Percentiles rank a stretch among this genome's conserved stretches.
These are phyloP conservation scores for Erannis defoliaria DNA, from an alignment of 2,888 invertebrate genomes.

Conservation along the genomic window DNA sequence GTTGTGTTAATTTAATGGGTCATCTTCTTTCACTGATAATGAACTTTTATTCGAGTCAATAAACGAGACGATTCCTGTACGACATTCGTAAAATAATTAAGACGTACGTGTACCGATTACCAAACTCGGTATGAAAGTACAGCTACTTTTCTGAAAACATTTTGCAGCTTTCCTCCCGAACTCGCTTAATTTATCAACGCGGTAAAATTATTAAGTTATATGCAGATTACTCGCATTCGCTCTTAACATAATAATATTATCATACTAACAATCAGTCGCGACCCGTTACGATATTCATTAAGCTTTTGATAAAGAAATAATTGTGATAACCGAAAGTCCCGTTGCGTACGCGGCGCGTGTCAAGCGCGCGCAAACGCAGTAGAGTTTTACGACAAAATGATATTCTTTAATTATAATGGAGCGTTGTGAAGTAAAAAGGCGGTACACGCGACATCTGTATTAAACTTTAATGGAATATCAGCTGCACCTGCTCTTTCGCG, in stretches of 20 bases:
- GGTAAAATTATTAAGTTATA: slow-evolving; percentile 20
- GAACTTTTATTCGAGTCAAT: slow-evolving; percentile 33
- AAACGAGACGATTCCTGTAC: slow-evolving; percentile 24
- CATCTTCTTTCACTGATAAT: slow-evolving; percentile 42
- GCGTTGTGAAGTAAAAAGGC: slow-evolving; percentile 78
- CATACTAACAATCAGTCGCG: slow-evolving; percentile 40
- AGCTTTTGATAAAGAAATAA: slow-evolving; percentile 63
- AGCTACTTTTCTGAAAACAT: slow-evolving; percentile 29
- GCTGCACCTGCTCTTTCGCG: slow-evolving; percentile 74
- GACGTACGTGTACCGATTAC: slow-evolving; percentile 28
- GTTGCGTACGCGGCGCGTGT: slow-evolving; percentile 69
- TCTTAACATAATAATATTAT: slow-evolving; percentile 44
- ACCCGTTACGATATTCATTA: slow-evolving; percentile 53
- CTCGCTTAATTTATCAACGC: slow-evolving; percentile 13
- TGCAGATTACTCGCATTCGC: slow-evolving; percentile 28
- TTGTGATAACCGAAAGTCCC: slow-evolving; percentile 60
- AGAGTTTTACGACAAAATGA: slow-evolving; percentile 82
- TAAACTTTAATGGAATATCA: slow-evolving; percentile 82
- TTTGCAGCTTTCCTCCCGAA: background rate
- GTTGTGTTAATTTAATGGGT: slow-evolving; percentile 42
- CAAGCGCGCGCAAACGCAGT: slow-evolving; percentile 61
- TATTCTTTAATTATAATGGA: slow-evolving; percentile 84
- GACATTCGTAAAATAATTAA: slow-evolving; percentile 35
- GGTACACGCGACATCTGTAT: slow-evolving; percentile 84
- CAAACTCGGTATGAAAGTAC: slow-evolving; percentile 20